Base-by-base conservation (phyloP, 2,888 invertebrate genomes). In the Eurytoma adleriae region DNA sequence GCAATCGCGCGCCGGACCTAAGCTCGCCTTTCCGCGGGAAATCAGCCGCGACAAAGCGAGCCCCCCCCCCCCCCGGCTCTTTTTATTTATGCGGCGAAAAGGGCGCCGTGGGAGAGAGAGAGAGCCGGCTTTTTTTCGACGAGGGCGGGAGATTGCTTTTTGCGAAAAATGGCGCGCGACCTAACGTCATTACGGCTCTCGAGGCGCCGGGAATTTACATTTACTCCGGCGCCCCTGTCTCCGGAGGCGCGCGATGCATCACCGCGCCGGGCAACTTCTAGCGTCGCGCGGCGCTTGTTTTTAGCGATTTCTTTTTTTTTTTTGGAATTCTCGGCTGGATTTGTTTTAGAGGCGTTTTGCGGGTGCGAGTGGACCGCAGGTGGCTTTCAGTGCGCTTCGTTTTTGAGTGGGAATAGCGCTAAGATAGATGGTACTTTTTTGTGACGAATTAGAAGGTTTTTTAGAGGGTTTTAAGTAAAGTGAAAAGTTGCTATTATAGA, bases 141-240 rank as follows among this genome's bases (percentile, higher is more conserved):
- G 40, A 20, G 24, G 5, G 52, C 52, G 67, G 16, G 54, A 83
- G 83, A 84, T 84, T 84, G 83, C 84, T 84, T 84, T 84, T 83
- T 80, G 78, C 82, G 80, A 84, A 84, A 84, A 85, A 84, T 79
- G 80, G 64, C 75, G 82, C 30, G 16, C 64, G 80, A 79, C 81
- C 82, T 84, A 80, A 83, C 82, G 83, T 84, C 80, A 79, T 85
- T 85, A 84, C 79, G 76, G 20, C 57, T 27, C 78, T 69, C 75
- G 71, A 50, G 79, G 78, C 24, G 50, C 27, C 50, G 76, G 80
- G 80, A 82, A 84, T 84, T 85, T 84, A 81, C 84, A 84, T 84
- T 83, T 79, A 79, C 83, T 71, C 69, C 62, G 54, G 54, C 20
- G 57, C 40, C 18, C n/a, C n/a, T 10, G 52, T 62, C 16, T 12